Evolutionary conservation across 53 echinoderm and acorn worm genomes (phyloP), one percentile per base, ranked within the genome.

Genomic region (Luidia sarsii): DNA sequence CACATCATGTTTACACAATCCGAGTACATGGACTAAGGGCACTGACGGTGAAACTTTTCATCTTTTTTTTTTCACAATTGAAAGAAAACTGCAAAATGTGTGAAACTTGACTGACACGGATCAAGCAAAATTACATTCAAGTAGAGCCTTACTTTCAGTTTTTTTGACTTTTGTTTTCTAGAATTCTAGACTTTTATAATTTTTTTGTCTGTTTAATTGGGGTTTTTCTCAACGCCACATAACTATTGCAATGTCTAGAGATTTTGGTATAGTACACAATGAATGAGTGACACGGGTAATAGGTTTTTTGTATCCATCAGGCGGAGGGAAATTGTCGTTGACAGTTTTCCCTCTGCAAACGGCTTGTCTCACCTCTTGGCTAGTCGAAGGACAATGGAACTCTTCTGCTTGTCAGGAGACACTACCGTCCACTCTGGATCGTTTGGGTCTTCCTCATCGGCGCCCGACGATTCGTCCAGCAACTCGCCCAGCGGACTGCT

Each of bases 401-500:
- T 84, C 6, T 69, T 48, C 48, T 65, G 53, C 24, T 68, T 75
- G 43, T 92, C 86, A 64, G 68, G 68, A 21, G 86, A 82, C n/a
- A 93, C 88, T 27, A 96, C 93, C 1, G 93, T 96, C 96, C 96
- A 96, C 68, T 96, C 96, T 4, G 96, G 96, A 59, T 96, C 96
- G 60, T 96, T 93, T 0, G 96, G 96, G 52, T 96, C 96, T 3
- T 96, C 96, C 19, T 94, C 94, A 38, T 81, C 71, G 1, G 80
- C 59, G 13, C 51, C 59, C 16, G 71, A 81, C 1, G 49, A 64
- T 36, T 53, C 79, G 2, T 53, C 75, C 29, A 61, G 65, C 52
- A 79, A 33, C 45, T 66, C 63, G 13, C 63, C 67, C 3, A 52
- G 49, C 7, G 81, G 64, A 50, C 65, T 81, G 49, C 37, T 66